Evolutionary conservation across 2,113 vertebrate species (phyloP), one percentile per base, ranked within the genome.

Genomic region (Hipposideros armiger): DNA sequence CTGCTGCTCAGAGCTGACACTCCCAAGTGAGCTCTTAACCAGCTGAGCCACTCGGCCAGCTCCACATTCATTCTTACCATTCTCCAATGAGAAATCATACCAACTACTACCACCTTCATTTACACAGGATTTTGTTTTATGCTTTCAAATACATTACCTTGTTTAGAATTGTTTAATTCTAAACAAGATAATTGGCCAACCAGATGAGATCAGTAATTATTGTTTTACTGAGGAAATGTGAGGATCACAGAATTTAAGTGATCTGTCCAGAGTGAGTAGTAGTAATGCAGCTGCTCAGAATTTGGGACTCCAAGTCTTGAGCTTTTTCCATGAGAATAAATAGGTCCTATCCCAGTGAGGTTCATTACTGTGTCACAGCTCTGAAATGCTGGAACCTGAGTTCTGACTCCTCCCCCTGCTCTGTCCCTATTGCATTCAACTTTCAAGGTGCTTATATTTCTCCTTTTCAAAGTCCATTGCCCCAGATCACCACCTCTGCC

Each of bases 381-480:
- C 24, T 91, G 60, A 19, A 54, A 85, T n/a, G 32, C 36, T 60
- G 40, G 74, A 92, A 70, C 5, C 2, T 24, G 47, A 94, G 56
- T 81, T 95, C 24, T 88, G 81, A 11, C 40, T 52, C 87, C 74
- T 87, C 24, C 40, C 45, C 19, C 13, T 30, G 73, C 36, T 73
- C 11, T 85, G 54, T 88, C n/a, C n/a, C 19, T 87, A 14, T 84
- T 67, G 11, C 9, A 86, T 32, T 73, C 45, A 52, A 17, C 30
- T 94, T 90, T 78, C 40, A 95, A 90, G n/a, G 40, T 91, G 45
- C 4, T 95, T 40, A 24, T 70, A 67, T 52, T 69, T 93, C n/a
- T 82, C 42, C 40, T 86, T 94, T 96, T 94, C 70, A 62, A 42
- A 96, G 76, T 73, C 40, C 11, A 94, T 24, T 30, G 83, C 3